Percentiles rank a stretch among this genome's conserved stretches.
Conservation (phyloP, 1,140 invertebrate species). For the Heliconius eleuchia region DNA sequence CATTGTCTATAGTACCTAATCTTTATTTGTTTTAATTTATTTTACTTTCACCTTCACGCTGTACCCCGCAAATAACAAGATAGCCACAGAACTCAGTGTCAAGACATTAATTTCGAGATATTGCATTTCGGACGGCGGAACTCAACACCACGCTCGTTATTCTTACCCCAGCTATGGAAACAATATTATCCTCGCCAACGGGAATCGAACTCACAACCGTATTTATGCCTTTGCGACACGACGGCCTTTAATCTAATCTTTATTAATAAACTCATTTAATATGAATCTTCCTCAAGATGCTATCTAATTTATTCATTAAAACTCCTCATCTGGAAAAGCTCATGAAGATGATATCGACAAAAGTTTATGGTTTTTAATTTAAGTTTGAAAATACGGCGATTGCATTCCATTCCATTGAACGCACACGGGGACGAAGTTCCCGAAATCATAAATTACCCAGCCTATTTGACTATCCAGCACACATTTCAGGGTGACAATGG, state of each 20-base stretch:
- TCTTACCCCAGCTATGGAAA: background rate
- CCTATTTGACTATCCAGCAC: conserved; percentile 57
- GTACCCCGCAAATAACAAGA: too few species aligned
- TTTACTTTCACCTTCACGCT: too few species aligned
- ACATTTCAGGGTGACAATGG: conserved; percentile 59
- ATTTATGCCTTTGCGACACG: background rate
- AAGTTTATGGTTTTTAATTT: conserved; percentile 28
- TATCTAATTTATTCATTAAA: conserved; percentile 14
- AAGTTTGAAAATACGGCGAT: conserved; percentile 37
- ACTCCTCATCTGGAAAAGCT: background rate
- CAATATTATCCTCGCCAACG: background rate
- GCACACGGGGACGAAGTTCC: conserved; percentile 7
- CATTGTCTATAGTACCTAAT: background rate
- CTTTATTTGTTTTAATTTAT: background rate
- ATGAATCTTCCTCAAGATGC: background rate
- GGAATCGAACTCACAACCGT: background rate
- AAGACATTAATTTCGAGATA: too few species aligned
- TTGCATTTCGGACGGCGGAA: background rate
- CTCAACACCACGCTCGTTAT: background rate
- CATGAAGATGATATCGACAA: conserved; percentile 12
- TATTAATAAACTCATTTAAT: conserved; percentile 11
- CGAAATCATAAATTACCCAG: conserved; percentile 55
- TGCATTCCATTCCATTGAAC: conserved; percentile 34
- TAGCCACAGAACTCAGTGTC: too few species aligned
- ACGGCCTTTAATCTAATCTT: background rate